Conservation (phyloP, 1,140 invertebrate species). For the Atta cephalotes region DNA sequence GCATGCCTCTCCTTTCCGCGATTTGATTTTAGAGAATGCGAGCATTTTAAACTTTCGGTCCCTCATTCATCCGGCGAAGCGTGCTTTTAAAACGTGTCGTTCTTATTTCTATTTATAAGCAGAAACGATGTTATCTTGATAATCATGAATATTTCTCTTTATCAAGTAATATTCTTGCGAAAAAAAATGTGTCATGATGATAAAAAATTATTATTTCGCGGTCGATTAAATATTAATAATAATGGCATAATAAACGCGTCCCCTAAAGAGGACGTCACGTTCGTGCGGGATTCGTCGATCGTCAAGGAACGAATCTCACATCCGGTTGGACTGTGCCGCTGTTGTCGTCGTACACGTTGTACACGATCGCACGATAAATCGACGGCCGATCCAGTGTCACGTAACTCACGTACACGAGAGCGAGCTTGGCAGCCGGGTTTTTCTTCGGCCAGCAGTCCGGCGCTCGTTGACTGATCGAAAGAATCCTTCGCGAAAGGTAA, state of each 20-base stretch:
- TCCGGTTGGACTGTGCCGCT: conserved; percentile 68
- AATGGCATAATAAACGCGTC: not conserved
- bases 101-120: not conserved
- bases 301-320: conserved; percentile 72
- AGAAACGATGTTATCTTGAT: not conserved
- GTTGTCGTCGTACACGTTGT: conserved; percentile 58
- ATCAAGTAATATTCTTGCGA: not conserved
- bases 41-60: conserved; percentile 41
- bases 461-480: conserved; percentile 66
- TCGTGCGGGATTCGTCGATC: conserved; percentile 56
- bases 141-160: not conserved
- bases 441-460: conserved; percentile 68
- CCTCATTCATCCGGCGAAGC: conserved; percentile 23
- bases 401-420: conserved; percentile 78
- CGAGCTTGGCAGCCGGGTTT: conserved; percentile 72
- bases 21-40: conserved; percentile 60
- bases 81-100: conserved; percentile 4
- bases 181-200: not conserved
- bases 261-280: conserved; percentile 64
- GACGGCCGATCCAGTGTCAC: conserved; percentile 76
- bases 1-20: conserved; percentile 73
- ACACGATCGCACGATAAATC: conserved; percentile 76
- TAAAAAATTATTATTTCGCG: not conserved
- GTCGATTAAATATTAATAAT: not conserved
- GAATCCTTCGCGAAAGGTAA: conserved; percentile 67